Evolutionary conservation across 37 sponge, comb jelly and placozoan genomes (phyloP), one percentile per base, ranked within the genome.

Genomic region (Theonella swinhoei): DNA sequence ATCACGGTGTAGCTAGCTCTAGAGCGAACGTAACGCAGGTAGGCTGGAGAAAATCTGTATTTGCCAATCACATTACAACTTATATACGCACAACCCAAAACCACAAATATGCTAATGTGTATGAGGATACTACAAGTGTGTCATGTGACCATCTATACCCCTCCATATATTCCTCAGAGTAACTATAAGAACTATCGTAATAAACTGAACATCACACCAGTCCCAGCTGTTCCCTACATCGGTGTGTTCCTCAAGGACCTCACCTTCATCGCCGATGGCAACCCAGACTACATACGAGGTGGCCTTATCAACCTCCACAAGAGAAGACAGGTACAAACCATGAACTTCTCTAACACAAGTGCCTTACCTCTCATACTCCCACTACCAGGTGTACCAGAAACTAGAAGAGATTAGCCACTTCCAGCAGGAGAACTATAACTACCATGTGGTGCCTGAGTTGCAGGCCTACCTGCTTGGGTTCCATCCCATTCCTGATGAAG

Each of bases 241-340:
- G 93, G 91, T 37, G 80, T 99, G 25, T 96, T 89, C 86, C 54
- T 96, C 68, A 92, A 82, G 23, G 97, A 96, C 68, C 79, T 99
- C 24, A 91, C 91, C 11, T 92, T 84, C 72, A 89, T 94, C 32
- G 86, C 78, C 34, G 95, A 96, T 34, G 94, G 90, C 33, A 96
- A 96, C 70, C 97, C 96, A 0, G 97, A 96, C 79, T 96, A 88
- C 80, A 75, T 99, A 29, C 76, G 78, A 47, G 91, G 95, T 0
- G 98, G 98, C 0, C 88, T 96, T 29, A 88, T 99, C 77, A 99
- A 99, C 78, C 64, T 96, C 19, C 82, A 86, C 69, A 99, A 99
- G 83, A 69, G 99, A 34, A 64, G 93, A 39, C 93, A 92, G 89
- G 88, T 99, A 43, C n/a, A n/a, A n/a, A n/a, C n/a, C n/a, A n/a